These are phyloP conservation scores for Neotragus moschatus DNA, from an alignment of 2,113 vertebrate species.

Conservation along the genomic window DNA sequence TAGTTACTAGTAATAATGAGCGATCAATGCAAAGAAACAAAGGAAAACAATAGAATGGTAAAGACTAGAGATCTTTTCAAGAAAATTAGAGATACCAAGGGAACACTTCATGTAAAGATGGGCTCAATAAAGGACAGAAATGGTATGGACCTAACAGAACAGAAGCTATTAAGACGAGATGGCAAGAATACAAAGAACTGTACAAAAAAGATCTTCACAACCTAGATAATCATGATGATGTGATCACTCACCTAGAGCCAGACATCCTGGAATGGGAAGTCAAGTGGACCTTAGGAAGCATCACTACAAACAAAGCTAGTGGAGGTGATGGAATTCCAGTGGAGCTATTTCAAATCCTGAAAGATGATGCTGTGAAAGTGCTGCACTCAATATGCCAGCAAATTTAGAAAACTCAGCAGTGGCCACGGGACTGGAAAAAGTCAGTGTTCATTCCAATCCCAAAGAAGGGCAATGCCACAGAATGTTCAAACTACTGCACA, in stretches of 20 bases:
- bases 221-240: background rate
- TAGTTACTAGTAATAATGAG: background rate
- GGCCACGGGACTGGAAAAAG: background rate
- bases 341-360: background rate
- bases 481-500: too few relatives aligned
- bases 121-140: background rate
- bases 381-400: background rate
- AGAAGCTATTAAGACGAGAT: background rate
- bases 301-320: background rate
- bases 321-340: background rate
- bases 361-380: background rate
- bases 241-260: background rate
- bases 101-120: background rate
- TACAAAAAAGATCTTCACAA: background rate
- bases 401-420: background rate
- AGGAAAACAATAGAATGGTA: background rate
- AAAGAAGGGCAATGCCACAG: too few relatives aligned
- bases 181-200: background rate
- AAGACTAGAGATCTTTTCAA: background rate
- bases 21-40: background rate
- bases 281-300: background rate
- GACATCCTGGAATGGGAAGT: background rate
- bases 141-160: background rate
- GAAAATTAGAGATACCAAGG: background rate
- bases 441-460: background rate